Conservation (phyloP, 2,113 vertebrate species). For the Sphaerodactylus townsendi region DNA sequence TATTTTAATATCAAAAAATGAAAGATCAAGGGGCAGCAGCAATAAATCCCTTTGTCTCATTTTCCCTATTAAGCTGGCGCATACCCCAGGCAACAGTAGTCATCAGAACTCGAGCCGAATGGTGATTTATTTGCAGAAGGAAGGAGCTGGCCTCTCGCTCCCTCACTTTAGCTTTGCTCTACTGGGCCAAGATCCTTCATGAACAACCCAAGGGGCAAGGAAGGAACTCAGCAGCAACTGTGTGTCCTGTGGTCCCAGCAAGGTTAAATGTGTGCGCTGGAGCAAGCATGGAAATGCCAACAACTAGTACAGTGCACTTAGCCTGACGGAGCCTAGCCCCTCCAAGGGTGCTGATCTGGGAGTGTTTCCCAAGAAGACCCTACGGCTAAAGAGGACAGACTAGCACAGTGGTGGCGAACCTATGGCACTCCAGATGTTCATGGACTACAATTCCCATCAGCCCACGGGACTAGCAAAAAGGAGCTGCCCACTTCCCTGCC, state of each 20-base stretch:
- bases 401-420: no score
- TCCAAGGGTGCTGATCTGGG: background rate
- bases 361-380: background rate
- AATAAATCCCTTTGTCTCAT: slow-evolving; percentile 56
- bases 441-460: no score
- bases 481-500: background rate
- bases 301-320: no score
- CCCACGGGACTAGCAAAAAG: background rate
- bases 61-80: slow-evolving; percentile 54
- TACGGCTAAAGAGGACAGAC: background rate
- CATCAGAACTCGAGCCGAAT: slow-evolving; percentile 43
- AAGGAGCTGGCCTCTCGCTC: slow-evolving; percentile 35
- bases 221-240: background rate
- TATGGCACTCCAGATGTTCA: no score
- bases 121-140: slow-evolving; percentile 58
- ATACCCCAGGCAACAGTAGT: slow-evolving; percentile 53
- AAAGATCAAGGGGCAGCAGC: slow-evolving; percentile 48
- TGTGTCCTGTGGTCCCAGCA: no score
- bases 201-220: background rate
- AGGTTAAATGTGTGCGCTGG: no score
- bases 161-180: background rate
- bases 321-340: background rate
- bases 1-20: slow-evolving; percentile 54
- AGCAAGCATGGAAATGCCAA: background rate
- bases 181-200: background rate